Evolutionary conservation across 2,113 vertebrate species (phyloP).

Genomic region (Epinephelus moara): DNA sequence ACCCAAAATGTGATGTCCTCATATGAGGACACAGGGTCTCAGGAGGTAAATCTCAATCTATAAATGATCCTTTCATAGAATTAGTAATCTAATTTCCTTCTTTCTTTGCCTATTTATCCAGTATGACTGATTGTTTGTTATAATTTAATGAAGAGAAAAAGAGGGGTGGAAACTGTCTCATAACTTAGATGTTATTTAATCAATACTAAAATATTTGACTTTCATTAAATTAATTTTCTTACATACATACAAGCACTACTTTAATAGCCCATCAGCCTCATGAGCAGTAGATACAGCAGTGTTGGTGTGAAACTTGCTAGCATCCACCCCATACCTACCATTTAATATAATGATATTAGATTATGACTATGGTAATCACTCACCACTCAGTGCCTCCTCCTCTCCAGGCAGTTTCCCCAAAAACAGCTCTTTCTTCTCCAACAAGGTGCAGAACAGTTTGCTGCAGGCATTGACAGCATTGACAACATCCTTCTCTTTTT

Average conservation of each 20-base stretch:
- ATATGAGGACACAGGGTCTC: too few relatives aligned
- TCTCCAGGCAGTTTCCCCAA: constrained; percentile 87
- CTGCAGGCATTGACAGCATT: constrained; percentile 81
- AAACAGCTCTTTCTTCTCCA: constrained; percentile 88
- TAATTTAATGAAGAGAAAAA: too few relatives aligned
- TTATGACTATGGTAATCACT: neutral
- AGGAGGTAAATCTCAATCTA: too few relatives aligned
- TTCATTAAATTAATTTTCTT: too few relatives aligned
- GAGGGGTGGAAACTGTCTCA: neutral
- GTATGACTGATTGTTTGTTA: too few relatives aligned
- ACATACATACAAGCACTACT: neutral
- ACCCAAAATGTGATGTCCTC: neutral
- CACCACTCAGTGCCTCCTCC: constrained; percentile 79
- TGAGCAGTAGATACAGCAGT: neutral
- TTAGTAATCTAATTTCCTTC: too few relatives aligned
- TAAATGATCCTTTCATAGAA: too few relatives aligned
- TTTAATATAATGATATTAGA: neutral
- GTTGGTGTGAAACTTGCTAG: neutral
- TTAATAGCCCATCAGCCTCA: neutral
- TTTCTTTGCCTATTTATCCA: too few relatives aligned
- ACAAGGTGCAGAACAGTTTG: constrained; percentile 87
- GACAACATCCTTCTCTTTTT: constrained; percentile 81
- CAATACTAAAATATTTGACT: neutral
- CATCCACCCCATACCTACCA: too few relatives aligned
- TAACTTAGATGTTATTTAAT: neutral